phyloP scores from a whole-genome alignment of 1,140 invertebrate species.

The Eulimnadia texana region DNA sequence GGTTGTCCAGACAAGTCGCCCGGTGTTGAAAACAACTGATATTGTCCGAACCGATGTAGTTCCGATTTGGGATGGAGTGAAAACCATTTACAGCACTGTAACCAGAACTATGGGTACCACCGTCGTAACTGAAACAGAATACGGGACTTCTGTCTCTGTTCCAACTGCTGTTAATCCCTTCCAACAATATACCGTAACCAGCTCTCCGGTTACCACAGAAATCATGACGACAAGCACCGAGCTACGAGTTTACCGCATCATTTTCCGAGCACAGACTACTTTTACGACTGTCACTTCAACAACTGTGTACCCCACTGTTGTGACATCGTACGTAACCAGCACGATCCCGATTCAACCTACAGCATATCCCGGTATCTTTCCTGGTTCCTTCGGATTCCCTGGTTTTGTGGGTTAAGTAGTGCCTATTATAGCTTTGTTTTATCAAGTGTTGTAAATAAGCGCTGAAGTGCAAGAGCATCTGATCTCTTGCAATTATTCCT shows the following conservation, averaged over 20 bases:
- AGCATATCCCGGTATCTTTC: slow-evolving; percentile 48
- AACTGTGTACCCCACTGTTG: slow-evolving; percentile 61
- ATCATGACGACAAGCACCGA: slow-evolving; percentile 63
- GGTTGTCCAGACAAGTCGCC: slow-evolving; percentile 48
- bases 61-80: slow-evolving; percentile 54
- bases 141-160: slow-evolving; percentile 46
- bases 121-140: slow-evolving; percentile 51
- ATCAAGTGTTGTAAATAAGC: not conserved
- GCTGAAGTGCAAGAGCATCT: not conserved
- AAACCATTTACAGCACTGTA: slow-evolving; percentile 56
- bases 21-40: slow-evolving; percentile 52
- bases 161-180: slow-evolving; percentile 34
- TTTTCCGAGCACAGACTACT: slow-evolving; percentile 74
- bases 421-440: not conserved
- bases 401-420: slow-evolving; percentile 23
- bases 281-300: slow-evolving; percentile 73
- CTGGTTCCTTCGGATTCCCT: slow-evolving; percentile 47
- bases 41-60: slow-evolving; percentile 65
- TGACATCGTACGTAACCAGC: slow-evolving; percentile 64
- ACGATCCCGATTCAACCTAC: slow-evolving; percentile 52
- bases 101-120: slow-evolving; percentile 56
- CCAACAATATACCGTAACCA: slow-evolving; percentile 57
- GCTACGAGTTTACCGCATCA: slow-evolving; percentile 65
- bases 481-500: not conserved
- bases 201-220: slow-evolving; percentile 61